A percentile compares a stretch with the other conserved stretches of the same genome.
Conservation (phyloP, 2,113 vertebrate species). For the Pomatorhinus ruficollis region DNA sequence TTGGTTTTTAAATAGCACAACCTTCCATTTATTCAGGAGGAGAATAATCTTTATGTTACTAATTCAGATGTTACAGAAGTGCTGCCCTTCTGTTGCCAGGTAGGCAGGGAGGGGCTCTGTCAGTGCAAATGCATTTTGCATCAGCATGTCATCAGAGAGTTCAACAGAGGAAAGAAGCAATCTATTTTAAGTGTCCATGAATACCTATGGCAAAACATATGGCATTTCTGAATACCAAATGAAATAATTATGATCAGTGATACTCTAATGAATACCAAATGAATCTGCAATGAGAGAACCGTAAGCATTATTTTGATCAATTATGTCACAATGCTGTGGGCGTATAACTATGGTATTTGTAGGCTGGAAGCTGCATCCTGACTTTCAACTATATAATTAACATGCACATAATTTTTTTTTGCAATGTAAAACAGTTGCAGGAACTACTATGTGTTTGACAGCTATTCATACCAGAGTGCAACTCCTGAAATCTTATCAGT, state of each 20-base stretch:
- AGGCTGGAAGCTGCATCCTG: background rate
- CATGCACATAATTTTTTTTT: background rate
- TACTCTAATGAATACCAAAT: constrained; percentile 44
- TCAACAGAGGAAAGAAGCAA: constrained; percentile 4
- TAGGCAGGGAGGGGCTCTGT: background rate
- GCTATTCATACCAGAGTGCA: background rate
- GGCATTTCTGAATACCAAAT: constrained; percentile 50
- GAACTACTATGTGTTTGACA: background rate
- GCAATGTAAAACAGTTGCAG: background rate
- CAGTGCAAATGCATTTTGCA: constrained; percentile 22
- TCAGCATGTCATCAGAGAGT: constrained; percentile 27
- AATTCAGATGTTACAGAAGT: background rate
- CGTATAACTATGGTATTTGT: background rate
- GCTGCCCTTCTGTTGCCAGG: background rate
- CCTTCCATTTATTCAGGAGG: background rate
- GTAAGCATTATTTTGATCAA: constrained; percentile 46
- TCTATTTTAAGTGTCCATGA: constrained; percentile 44
- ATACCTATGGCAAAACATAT: constrained; percentile 34
- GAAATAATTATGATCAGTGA: constrained; percentile 30
- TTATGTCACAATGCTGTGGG: background rate
- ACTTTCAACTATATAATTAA: constrained; percentile 16
- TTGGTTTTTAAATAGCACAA: background rate
- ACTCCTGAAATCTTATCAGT: background rate
- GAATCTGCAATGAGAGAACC: background rate
- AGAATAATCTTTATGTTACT: background rate